Conservation (phyloP, 2,113 vertebrate genomes). For the Plestiodon gilberti region DNA sequence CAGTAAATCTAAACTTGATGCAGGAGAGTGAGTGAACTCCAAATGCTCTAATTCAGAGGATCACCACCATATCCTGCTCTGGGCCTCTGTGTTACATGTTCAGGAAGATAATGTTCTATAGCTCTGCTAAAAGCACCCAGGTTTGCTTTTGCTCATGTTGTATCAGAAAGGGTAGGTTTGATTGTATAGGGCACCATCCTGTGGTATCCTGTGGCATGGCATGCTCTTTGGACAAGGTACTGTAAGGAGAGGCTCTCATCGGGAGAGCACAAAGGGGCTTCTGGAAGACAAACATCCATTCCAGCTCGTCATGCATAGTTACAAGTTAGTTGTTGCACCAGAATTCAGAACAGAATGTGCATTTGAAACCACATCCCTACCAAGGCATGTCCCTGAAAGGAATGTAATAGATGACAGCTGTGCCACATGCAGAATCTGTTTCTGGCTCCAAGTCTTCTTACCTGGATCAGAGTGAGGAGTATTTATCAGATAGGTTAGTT, state of each 20-base stretch:
- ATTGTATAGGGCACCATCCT: constrained; percentile 1
- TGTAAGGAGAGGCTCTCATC: not conserved
- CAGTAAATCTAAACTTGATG: not conserved
- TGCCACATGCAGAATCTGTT: not conserved
- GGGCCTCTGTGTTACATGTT: not conserved
- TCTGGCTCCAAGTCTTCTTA: not conserved
- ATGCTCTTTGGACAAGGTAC: not conserved
- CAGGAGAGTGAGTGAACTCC: not conserved
- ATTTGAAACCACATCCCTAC: not conserved
- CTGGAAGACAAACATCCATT: not conserved
- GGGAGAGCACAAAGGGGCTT: not conserved
- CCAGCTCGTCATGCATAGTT: not conserved
- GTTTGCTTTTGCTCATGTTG: constrained; percentile 11
- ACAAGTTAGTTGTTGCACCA: too few relatives aligned
- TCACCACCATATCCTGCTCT: not conserved
- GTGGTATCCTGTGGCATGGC: not conserved
- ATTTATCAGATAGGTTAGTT: too few relatives aligned
- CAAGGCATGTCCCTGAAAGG: too few relatives aligned
- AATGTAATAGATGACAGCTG: not conserved
- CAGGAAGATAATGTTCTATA: not conserved
- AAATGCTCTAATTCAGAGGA: not conserved
- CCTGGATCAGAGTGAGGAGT: not conserved
- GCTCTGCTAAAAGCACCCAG: not conserved
- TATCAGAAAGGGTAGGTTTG: not conserved
- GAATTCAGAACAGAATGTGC: not conserved